These are phyloP conservation scores for Myotis planiceps DNA, from an alignment of 2,797 vertebrate genomes.

Conservation along the genomic window DNA sequence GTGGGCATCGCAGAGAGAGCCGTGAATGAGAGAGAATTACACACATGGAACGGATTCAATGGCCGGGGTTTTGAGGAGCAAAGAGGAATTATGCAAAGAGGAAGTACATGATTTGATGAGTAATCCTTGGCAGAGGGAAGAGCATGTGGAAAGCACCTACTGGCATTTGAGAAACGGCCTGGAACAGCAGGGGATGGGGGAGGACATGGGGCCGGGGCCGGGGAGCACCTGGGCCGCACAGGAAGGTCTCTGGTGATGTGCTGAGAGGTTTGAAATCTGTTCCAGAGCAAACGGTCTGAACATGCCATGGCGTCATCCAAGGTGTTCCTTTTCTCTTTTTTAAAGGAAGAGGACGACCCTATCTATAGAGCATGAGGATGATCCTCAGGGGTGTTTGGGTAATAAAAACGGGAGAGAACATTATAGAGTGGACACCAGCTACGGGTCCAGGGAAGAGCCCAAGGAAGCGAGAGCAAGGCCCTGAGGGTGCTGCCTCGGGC, in stretches of 20 bases:
- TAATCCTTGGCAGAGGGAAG: not conserved
- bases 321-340: not conserved
- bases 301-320: not conserved
- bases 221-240: not conserved
- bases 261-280: not conserved
- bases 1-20: not conserved
- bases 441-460: not conserved
- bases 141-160: not conserved
- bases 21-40: not conserved
- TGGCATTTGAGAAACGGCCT: not conserved
- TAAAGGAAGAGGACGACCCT: not conserved
- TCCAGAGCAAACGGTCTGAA: not conserved
- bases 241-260: not conserved
- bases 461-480: not conserved
- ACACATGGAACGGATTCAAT: not conserved
- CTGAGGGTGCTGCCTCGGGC: not conserved
- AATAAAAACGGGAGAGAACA: not conserved
- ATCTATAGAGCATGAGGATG: not conserved
- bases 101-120: not conserved
- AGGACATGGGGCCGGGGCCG: not conserved
- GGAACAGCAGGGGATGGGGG: not conserved
- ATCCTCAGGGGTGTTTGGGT: not conserved
- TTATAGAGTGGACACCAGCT: not conserved
- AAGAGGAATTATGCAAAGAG: not conserved
- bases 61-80: not conserved